Base-by-base conservation (phyloP, 2,888 invertebrate genomes). In the Caenorhabditis auriculariae region DNA sequence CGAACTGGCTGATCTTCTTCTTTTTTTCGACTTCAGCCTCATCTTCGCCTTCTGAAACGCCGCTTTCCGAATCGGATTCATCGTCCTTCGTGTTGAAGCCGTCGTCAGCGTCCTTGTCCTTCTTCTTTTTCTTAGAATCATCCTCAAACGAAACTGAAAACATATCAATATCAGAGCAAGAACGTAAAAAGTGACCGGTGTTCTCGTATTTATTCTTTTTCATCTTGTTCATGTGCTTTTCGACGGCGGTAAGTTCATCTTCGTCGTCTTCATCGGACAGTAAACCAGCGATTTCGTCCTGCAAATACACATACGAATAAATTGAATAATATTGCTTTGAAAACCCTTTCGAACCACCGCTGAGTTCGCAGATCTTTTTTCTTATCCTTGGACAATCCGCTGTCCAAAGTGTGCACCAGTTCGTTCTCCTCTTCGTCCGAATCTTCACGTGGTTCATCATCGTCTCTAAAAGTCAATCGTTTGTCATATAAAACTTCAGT, bases 181-280 rank as follows among this genome's bases (percentile, higher is more conserved):
- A 32, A 35, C 12, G 12, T 45, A 4, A 32, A 29, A 49, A 39
- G 4, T 19, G 9, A 59, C 61, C 64, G 21, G 63, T 63, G 35
- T 74, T 67, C 21, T 48, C 50, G 37, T 72, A 57, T 17, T 63
- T 52, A 28, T 48, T 54, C 53, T 64, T 64, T 43, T 60, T 60
- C 38, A 45, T 62, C 52, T 70, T 72, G 12, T 55, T 60, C 56
- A 76, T 62, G 46, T 77, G 72, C 54, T 72, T 75, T 47, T 75
- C 77, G 28, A 77, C 64, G 6, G 71, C 75, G 44, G 60, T 65
- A 60, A 92, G 86, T 80, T 88, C 88, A 78, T 92, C 93, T 24
- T 87, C 87, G 72, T 91, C 92, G 80, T 91, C 92, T 43, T 88
- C 89, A 55, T 91, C 91, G 60, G 88, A 87, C 68, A 89, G 88